Conservation (phyloP, 2,797 vertebrate species). For the Neopelma chrysocephalum region DNA sequence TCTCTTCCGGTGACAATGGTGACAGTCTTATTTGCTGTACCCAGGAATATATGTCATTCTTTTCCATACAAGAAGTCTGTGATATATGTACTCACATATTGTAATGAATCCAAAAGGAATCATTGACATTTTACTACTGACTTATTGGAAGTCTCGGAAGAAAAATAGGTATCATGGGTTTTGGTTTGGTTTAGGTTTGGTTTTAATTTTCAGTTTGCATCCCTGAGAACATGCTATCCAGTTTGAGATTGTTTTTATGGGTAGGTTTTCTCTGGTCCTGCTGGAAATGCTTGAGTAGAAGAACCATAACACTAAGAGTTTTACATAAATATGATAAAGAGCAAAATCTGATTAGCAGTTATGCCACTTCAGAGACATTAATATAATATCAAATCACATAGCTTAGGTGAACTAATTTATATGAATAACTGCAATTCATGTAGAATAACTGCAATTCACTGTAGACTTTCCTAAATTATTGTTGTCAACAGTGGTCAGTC, state of each 20-base stretch:
- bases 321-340: neutral
- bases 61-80: constrained; percentile 17
- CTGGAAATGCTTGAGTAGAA: constrained; percentile 9
- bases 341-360: neutral
- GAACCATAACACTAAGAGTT: neutral
- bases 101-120: constrained; percentile 37
- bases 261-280: constrained; percentile 3
- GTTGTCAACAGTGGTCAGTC: constrained; percentile 4
- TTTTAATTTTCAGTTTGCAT: constrained; percentile 9
- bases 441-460: neutral
- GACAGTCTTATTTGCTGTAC: constrained; percentile 8
- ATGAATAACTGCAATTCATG: neutral
- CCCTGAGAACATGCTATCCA: neutral
- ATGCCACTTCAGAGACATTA: constrained; percentile 2
- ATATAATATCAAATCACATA: neutral
- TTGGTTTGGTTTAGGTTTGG: neutral
- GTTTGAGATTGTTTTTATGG: neutral
- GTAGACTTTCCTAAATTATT: neutral
- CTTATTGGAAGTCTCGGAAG: constrained; percentile 30
- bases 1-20: constrained; percentile 25
- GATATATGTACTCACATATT: neutral
- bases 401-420: neutral
- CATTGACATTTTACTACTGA: constrained; percentile 29
- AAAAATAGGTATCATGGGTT: constrained; percentile 7
- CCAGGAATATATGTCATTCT: neutral